A percentile compares a stretch with the other conserved stretches of the same genome.
These are phyloP conservation scores for Caprella mutica DNA, from an alignment of 2,888 invertebrate genomes.

Conservation along the genomic window DNA sequence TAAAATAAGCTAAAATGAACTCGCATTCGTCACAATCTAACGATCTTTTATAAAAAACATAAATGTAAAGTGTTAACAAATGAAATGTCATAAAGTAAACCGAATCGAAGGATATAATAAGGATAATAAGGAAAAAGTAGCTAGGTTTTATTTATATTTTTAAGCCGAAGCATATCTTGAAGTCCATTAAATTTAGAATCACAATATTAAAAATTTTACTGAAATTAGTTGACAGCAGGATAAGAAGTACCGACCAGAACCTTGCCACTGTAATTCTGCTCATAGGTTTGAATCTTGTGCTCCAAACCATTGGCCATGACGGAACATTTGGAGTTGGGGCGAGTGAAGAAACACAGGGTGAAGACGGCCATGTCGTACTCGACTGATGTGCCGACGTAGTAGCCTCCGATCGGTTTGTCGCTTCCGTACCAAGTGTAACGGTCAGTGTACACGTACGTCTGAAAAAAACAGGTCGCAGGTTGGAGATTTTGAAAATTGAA, in stretches of 20 bases:
- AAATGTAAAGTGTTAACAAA: too few species aligned
- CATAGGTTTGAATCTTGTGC: conserved; percentile 10
- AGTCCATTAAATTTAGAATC: too few species aligned
- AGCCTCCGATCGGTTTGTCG: neutral
- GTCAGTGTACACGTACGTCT: conserved; percentile 2
- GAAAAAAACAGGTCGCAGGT: neutral
- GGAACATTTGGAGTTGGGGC: conserved; percentile 2
- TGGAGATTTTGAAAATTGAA: too few species aligned
- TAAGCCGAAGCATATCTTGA: too few species aligned
- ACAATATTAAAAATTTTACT: neutral
- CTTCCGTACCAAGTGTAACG: conserved; percentile 6
- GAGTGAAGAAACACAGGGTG: conserved; percentile 12
- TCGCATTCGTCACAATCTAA: too few species aligned
- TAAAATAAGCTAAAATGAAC: too few species aligned
- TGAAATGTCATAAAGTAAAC: too few species aligned
- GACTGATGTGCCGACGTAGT: conserved; percentile 1
- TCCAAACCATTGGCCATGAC: conserved; percentile 8
- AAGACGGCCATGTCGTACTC: conserved; percentile 11
- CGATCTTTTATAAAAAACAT: too few species aligned
- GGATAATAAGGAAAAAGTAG: too few species aligned
- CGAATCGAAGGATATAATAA: too few species aligned
- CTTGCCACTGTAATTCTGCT: neutral
- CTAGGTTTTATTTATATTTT: too few species aligned
- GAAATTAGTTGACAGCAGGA: neutral
- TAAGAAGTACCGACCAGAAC: conserved; percentile 11